Percentiles rank a stretch among this genome's conserved stretches.
These are phyloP conservation scores for Trypoxylon attenuatum DNA, from an alignment of 2,888 invertebrate species.

Conservation along the genomic window DNA sequence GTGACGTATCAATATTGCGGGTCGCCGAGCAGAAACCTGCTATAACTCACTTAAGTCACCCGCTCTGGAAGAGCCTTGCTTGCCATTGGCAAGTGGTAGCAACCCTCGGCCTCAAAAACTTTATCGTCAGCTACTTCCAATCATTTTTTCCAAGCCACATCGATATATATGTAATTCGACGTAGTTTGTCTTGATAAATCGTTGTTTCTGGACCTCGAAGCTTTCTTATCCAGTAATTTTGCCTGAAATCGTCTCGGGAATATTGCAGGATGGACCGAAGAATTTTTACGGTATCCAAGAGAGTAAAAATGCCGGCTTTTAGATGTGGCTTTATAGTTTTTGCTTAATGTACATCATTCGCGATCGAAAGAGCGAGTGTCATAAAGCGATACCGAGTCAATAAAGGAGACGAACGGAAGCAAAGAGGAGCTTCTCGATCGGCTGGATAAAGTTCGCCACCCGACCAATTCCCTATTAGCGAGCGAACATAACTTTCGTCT, in stretches of 20 bases:
- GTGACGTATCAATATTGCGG: slow-evolving; percentile 9
- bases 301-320: background rate
- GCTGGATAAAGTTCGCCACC: background rate
- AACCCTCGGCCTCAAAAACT: background rate
- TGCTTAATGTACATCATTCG: background rate
- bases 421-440: no score
- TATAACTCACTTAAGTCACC: slow-evolving; percentile 1
- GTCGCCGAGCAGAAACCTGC: background rate
- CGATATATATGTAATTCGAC: no score
- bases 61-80: slow-evolving; percentile 16
- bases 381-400: background rate
- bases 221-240: background rate
- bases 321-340: background rate
- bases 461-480: background rate
- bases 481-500: background rate
- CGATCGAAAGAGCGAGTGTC: background rate
- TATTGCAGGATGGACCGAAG: background rate
- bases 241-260: background rate
- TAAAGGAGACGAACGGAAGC: no score
- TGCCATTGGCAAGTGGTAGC: background rate
- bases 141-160: background rate
- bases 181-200: background rate
- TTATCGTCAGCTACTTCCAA: background rate
- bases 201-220: background rate
- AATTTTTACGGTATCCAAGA: background rate